Evolutionary conservation across 2,113 vertebrate species (phyloP), one percentile per base, ranked within the genome.

Genomic region (Pao palembangensis): DNA sequence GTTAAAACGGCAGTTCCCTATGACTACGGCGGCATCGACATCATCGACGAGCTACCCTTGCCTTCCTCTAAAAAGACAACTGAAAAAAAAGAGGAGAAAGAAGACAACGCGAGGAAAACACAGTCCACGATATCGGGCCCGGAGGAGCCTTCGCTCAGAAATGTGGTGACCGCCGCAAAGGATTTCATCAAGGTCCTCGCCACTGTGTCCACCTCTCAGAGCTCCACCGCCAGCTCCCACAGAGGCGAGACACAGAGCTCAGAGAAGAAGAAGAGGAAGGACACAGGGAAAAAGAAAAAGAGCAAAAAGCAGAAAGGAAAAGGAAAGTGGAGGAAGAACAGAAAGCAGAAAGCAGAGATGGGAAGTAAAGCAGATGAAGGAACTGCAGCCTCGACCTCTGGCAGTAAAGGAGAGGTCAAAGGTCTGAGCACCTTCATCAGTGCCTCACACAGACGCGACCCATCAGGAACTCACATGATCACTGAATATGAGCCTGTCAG

Each of bases 131-230:
- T 72, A 20, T 70, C 75, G 0, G 61, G 65, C 15, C 78, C 78
- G 0, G 89, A 84, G 14, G 85, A 88, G 61, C 89, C 89, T 0
- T 73, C 88, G 0, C 85, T 87, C 1, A 85, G 81, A 34, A 82
- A 80, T 0, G 55, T 87, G 43, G 71, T 87, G 23, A 83, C 59
- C 0, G 75, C 83, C 0, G 91, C 91, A 0, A 91, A 92, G 71
- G 92, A 93, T 75, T 89, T 93, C 71, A 88, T 92, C 72, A 92
- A 93, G 77, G 89, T 92, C 55, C 90, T 93, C 0, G 89, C 91
- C 17, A 91, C 90, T 0, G 89, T 92, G 44, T 92, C 90, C 73
- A 88, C 88, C 10, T 91, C 90, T 2, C 91, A 89, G 28, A 82
- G 87, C 69, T 86, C 88, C 18, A 58, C 68, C 4, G 1, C 76